phyloP scores from a whole-genome alignment of 2,797 vertebrate genomes.

The Erethizon dorsatum region DNA sequence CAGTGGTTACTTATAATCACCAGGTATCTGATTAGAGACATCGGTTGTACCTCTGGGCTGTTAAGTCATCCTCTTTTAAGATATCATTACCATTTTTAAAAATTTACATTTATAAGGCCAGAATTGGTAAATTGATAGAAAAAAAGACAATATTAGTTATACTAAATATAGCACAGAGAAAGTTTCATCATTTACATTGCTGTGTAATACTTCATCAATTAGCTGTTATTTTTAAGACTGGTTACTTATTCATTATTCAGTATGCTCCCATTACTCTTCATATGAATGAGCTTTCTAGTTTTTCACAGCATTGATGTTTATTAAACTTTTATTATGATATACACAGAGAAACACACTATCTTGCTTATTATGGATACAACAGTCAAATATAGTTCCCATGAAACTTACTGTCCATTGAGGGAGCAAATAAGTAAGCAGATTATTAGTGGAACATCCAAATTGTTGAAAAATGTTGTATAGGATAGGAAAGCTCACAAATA shows the following conservation, averaged over 20 bases:
- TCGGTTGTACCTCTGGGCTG: not conserved
- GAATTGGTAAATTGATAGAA: not conserved
- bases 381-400: not conserved
- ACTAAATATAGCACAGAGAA: constrained; percentile 63
- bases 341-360: not conserved
- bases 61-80: constrained; percentile 10
- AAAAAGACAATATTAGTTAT: not conserved
- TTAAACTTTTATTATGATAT: not conserved
- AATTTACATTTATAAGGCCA: not conserved
- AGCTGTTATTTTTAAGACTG: constrained; percentile 67
- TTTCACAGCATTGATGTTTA: constrained; percentile 59
- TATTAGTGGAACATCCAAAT: not conserved
- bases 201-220: constrained; percentile 65
- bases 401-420: constrained; percentile 32
- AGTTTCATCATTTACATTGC: constrained; percentile 28
- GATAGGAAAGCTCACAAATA: constrained; percentile 23
- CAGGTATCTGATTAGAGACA: not conserved
- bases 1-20: not conserved
- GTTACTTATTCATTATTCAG: constrained; percentile 48
- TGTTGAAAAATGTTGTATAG: constrained; percentile 41
- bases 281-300: constrained; percentile 21
- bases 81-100: constrained; percentile 55
- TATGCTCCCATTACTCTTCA: not conserved
- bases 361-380: not conserved
- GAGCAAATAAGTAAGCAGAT: constrained; percentile 42